Evolutionary conservation across 1,140 invertebrate genomes (phyloP), one percentile per base, ranked within the genome.

Genomic region (Drosophila kohkoa): DNA sequence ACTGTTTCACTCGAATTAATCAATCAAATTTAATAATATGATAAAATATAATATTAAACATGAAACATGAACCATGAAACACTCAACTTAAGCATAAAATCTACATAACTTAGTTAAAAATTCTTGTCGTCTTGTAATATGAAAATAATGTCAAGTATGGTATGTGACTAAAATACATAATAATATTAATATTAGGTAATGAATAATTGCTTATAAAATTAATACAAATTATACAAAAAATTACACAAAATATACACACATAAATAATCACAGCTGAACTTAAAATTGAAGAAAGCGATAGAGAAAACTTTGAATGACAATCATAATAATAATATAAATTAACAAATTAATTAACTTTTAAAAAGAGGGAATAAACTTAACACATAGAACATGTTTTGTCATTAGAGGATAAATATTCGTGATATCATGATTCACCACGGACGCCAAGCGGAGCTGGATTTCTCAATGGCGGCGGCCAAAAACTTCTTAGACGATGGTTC

Each of bases 211-310:
- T 66, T 59, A 64, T 11, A 20, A 41, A 60, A 72, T 32, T n/a
- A 57, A 15, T 59, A 72, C 30, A 67, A 67, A 77, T 75, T 45
- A 60, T 71, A 65, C 74, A 77, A 75, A 72, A 64, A 86, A 82
- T 69, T 87, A 82, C 72, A 82, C 60, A 88, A 86, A 90, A 82
- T 75, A 88, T 82, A 90, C 79, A 89, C 80, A 67, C 71, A 46
- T 62, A 62, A 78, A 79, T 64, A 90, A 90, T 90, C 87, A 90
- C 87, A 90, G 87, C 87, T 86, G 87, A 90, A 90, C 87, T 90
- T 90, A 90, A 86, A 81, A 90, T 78, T 79, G 59, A 79, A 75
- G 70, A 81, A 71, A 81, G 15, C 60, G 63, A 75, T 72, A 71
- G 46, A 70, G 54, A 75, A 65, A 75, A 67, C 71, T 55, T 79